phyloP scores from a whole-genome alignment of 2,113 vertebrate species.

The Thalassarche chlororhynchos region DNA sequence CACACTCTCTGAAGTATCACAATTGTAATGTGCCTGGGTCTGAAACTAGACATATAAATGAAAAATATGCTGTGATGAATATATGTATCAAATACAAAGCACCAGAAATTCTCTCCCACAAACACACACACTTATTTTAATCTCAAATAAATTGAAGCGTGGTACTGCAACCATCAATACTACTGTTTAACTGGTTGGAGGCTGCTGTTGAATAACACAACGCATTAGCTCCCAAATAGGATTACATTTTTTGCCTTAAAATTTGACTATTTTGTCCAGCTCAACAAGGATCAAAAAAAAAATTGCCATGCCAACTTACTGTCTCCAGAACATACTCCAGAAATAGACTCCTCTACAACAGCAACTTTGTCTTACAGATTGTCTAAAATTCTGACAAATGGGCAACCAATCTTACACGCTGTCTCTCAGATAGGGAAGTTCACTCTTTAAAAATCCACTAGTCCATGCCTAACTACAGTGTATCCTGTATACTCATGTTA shows the following conservation, averaged over 20 bases:
- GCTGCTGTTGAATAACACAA: not conserved
- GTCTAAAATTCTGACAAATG: not conserved
- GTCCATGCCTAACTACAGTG: not conserved
- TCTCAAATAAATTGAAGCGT: not conserved
- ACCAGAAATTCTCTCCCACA: not conserved
- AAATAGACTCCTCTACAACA: not conserved
- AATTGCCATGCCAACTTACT: not conserved
- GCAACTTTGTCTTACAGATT: not conserved
- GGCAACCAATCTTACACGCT: not conserved
- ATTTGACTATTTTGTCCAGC: not conserved
- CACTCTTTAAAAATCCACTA: not conserved
- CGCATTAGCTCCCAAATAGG: not conserved
- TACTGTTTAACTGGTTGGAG: not conserved
- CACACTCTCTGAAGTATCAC: not conserved
- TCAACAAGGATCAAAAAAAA: not conserved
- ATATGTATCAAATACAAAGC: not conserved
- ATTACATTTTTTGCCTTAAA: not conserved
- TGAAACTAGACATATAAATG: not conserved
- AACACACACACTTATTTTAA: not conserved
- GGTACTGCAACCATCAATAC: not conserved
- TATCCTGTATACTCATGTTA: not conserved
- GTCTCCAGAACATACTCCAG: not conserved
- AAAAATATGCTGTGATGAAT: not conserved
- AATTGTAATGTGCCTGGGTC: rapidly evolving
- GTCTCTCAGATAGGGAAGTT: not conserved